Conservation (phyloP, 2,797 vertebrate genomes). For the Sternotherus odoratus region DNA sequence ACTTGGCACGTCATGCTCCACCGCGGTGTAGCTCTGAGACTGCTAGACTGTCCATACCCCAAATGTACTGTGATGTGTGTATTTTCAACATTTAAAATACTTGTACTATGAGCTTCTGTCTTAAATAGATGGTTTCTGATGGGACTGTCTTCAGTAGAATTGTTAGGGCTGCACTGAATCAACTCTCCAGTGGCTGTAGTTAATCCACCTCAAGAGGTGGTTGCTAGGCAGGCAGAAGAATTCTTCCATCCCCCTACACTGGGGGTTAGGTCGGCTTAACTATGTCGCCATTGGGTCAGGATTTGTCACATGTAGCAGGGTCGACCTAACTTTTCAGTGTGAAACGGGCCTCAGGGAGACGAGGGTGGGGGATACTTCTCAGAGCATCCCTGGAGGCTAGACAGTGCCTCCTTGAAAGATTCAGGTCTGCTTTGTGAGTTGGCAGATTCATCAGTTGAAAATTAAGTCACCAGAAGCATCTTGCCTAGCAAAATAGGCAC, state of each 20-base stretch:
- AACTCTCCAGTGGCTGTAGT: background rate
- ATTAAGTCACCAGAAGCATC: background rate
- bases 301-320: background rate
- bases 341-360: background rate
- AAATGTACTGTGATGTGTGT: background rate
- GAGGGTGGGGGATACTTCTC: slow-evolving; percentile 7
- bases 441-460: slow-evolving; percentile 41
- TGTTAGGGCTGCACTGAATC: background rate
- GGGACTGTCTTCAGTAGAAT: fast-evolving
- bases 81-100: slow-evolving; percentile 21
- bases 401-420: background rate
- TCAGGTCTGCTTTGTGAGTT: background rate
- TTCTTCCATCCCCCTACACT: background rate
- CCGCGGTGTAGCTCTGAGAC: background rate
- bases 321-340: background rate
- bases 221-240: background rate
- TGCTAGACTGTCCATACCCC: background rate
- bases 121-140: background rate
- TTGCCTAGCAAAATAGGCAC: fast-evolving
- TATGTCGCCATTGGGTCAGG: background rate
- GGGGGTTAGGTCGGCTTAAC: background rate
- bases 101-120: slow-evolving; percentile 40
- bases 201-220: background rate
- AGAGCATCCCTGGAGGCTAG: slow-evolving; percentile 6
- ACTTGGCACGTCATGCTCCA: background rate